Conservation (phyloP, 2,113 vertebrate genomes). For the Lagopus muta region DNA sequence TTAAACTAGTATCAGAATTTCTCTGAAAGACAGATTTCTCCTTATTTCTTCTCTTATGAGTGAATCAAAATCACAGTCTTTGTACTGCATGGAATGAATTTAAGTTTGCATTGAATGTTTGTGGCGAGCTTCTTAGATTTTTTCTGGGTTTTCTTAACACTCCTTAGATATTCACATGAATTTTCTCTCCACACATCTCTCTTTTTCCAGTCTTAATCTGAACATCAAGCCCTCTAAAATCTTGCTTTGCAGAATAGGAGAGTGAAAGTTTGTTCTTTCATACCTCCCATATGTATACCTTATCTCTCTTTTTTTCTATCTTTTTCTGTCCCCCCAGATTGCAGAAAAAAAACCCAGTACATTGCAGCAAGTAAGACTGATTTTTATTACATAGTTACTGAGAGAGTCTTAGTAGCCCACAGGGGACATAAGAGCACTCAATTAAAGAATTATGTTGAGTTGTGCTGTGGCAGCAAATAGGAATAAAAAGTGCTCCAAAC, state of each 20-base stretch:
- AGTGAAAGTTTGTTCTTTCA: not conserved
- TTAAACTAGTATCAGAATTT: not conserved
- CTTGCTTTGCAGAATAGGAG: not conserved
- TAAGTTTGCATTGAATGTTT: not conserved
- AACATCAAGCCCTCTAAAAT: not conserved
- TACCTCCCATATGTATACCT: no score
- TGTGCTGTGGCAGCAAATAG: not conserved
- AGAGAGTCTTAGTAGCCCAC: not conserved
- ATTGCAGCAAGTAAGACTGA: not conserved
- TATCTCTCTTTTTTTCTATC: no score
- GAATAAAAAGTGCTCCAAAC: not conserved
- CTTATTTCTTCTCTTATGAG: not conserved
- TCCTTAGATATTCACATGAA: not conserved
- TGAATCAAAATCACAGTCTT: not conserved
- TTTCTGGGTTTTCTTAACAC: not conserved
- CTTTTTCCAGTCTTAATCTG: not conserved
- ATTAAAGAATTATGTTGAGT: not conserved
- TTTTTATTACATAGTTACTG: not conserved
- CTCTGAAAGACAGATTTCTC: not conserved
- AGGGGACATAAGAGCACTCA: not conserved
- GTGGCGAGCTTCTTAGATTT: accelerated
- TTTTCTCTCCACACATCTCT: accelerated
- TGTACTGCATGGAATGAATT: not conserved
- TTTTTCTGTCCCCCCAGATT: not conserved
- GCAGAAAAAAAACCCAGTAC: not conserved